Percentiles rank a stretch among this genome's conserved stretches.
These are phyloP conservation scores for Phalangium opilio DNA, from an alignment of 2,888 invertebrate species.

Conservation along the genomic window DNA sequence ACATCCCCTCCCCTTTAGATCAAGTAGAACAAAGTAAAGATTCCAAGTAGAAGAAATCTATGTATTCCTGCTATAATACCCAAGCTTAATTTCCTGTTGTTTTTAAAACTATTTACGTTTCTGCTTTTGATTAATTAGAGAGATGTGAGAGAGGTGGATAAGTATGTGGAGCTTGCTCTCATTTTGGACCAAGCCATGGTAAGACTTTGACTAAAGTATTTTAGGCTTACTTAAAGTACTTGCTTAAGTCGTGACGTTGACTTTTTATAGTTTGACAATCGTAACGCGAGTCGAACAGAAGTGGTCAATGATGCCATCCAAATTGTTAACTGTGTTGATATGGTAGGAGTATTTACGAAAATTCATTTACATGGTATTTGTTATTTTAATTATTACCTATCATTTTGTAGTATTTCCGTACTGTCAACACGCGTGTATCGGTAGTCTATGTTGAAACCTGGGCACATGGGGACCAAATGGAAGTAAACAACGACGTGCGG, in stretches of 20 bases:
- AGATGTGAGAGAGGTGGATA: conserved; percentile 76
- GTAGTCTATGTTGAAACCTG: conserved; percentile 95
- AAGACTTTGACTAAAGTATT: no score
- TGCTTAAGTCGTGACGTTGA: no score
- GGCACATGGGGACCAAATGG: conserved; percentile 70
- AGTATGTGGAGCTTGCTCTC: conserved; percentile 89
- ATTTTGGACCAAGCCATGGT: conserved; percentile 92
- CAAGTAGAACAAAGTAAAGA: no score
- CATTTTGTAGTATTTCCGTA: conserved; percentile 71
- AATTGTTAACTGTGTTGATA: conserved; percentile 92
- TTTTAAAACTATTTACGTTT: background rate
- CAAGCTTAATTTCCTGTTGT: background rate
- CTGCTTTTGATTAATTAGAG: conserved; percentile 30
- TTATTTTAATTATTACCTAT: conserved; percentile 9
- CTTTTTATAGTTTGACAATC: conserved; percentile 56
- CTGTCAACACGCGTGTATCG: conserved; percentile 81
- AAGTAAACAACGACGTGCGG: conserved; percentile 69
- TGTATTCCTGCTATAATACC: no score
- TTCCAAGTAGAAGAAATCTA: no score
- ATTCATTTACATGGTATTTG: background rate
- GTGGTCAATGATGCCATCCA: conserved; percentile 90
- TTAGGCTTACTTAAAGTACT: no score
- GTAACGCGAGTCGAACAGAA: conserved; percentile 71
- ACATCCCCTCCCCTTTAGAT: no score
- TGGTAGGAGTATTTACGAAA: conserved; percentile 45